Evolutionary conservation across 2,888 invertebrate genomes (phyloP).

Genomic region (Dicranocentrus wangi): DNA sequence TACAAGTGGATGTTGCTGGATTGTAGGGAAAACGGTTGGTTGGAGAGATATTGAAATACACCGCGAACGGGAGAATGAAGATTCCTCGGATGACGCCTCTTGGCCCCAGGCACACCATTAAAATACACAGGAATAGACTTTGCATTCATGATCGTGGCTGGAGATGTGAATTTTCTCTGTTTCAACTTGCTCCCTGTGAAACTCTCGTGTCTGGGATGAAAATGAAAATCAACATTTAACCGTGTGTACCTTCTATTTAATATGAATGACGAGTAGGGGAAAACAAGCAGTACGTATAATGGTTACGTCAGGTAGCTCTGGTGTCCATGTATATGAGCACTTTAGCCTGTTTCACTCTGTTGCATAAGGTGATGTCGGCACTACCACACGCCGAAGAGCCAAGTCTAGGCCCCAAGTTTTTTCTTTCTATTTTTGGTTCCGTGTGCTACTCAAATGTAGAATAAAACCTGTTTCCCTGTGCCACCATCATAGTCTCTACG

Average conservation of each 20-base stretch:
- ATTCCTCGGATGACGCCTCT: slow-evolving; percentile 16
- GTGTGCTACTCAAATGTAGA: too few species aligned
- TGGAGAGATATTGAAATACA: slow-evolving; percentile 1
- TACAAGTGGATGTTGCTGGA: too few species aligned
- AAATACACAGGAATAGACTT: slow-evolving; percentile 6
- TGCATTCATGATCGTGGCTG: neutral
- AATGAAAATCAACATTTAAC: neutral
- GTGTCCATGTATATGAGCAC: neutral
- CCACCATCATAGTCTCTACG: neutral
- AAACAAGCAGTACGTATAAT: neutral
- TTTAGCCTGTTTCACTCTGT: too few species aligned
- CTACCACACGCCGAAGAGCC: too few species aligned
- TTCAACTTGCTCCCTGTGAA: neutral
- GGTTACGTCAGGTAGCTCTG: slow-evolving; percentile 7
- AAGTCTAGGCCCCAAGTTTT: too few species aligned
- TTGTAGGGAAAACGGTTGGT: too few species aligned
- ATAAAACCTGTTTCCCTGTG: slow-evolving; percentile 24
- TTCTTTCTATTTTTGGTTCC: too few species aligned
- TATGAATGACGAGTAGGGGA: slow-evolving; percentile 1
- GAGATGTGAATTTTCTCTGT: slow-evolving; percentile 5
- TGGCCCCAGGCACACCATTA: slow-evolving; percentile 26
- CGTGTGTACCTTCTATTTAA: neutral
- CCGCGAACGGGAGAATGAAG: slow-evolving; percentile 1
- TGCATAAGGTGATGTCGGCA: too few species aligned
- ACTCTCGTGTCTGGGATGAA: slow-evolving; percentile 3